Base-by-base conservation (phyloP, 2,113 vertebrate genomes). In the Pipra filicauda region DNA sequence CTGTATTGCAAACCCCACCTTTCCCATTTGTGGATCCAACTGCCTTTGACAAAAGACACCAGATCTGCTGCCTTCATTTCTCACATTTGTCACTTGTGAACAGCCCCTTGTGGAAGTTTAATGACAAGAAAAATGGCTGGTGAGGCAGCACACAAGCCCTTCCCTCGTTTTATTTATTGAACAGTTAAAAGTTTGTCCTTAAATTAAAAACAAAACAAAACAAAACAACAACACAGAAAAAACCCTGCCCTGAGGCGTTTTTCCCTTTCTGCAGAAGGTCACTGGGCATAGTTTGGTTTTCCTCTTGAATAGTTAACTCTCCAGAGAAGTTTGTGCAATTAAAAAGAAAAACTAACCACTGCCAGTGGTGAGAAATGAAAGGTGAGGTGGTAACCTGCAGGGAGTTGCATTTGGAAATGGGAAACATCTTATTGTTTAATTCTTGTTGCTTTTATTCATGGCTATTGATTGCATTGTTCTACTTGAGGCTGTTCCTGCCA, bases 251-350 rank as follows among this genome's bases (percentile, higher is more conserved):
- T 10, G 87, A 67, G 77, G 93, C 35, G 1, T 62, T 92, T 95
- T 93, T 88, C 88, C 85, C n/a, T 90, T 88, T 93, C 54, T 73
- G 46, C 72, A 88, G 82, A 28, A 90, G 67, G 92, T 88, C 88
- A 64, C 41, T 18, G 5, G 54, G 28, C 37, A 14, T 39, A 31
- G 28, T 19, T 81, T 28, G 27, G 20, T 61, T 94, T 83, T 79
- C n/a, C 71, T 79, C 24, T 51, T 19, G 20, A 33, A 6, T 4
- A 35, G 43, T 1, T 3, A 27, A 48, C 51, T 11, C 46, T 71
- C 57, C 48, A 49, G 79, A 88, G 71, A 46, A 70, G 62, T 73
- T 49, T 28, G 31, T 15, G 51, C 23, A 46, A 51, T 43, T 73
- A 51, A 12, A 43, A 46, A 41, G 30, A 20, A 66, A 84, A 94